These are phyloP conservation scores for Yoshiicerus persimilis DNA, from an alignment of 1,140 invertebrate genomes.

Conservation along the genomic window DNA sequence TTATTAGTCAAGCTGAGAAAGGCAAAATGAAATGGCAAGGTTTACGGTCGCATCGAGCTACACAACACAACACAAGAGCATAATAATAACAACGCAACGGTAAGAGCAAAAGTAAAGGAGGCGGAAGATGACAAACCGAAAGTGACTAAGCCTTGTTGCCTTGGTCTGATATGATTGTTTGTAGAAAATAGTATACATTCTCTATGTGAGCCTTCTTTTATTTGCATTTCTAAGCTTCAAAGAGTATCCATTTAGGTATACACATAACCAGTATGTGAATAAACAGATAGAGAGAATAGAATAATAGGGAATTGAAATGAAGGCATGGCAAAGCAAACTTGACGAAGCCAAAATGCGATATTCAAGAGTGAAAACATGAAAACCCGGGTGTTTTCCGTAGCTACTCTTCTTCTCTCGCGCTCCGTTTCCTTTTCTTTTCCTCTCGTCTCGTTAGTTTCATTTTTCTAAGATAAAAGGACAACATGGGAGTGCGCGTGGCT, in stretches of 20 bases:
- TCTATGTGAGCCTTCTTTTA: not conserved
- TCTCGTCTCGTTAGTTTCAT: not conserved
- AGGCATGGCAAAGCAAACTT: not conserved
- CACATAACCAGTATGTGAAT: not conserved
- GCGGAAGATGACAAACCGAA: slow-evolving; percentile 18
- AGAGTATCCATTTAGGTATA: not conserved
- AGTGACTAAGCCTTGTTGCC: not conserved
- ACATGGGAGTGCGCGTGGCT: too few species aligned
- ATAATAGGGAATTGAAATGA: not conserved
- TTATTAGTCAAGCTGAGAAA: not conserved
- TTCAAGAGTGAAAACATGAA: not conserved
- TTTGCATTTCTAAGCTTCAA: not conserved
- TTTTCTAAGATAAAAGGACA: not conserved
- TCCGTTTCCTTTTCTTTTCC: not conserved
- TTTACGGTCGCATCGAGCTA: not conserved
- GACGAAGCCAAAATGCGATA: not conserved
- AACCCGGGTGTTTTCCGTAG: slow-evolving; percentile 5
- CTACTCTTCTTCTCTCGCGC: not conserved
- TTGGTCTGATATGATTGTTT: not conserved
- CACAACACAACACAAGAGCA: not conserved
- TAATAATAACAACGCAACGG: not conserved
- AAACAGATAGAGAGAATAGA: not conserved
- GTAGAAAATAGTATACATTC: not conserved
- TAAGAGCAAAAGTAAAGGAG: not conserved
- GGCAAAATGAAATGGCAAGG: slow-evolving; percentile 15